A percentile compares a stretch with the other conserved stretches of the same genome.
These are phyloP conservation scores for Protomyctophum bolini DNA, from an alignment of 2,113 vertebrate genomes.

Conservation along the genomic window DNA sequence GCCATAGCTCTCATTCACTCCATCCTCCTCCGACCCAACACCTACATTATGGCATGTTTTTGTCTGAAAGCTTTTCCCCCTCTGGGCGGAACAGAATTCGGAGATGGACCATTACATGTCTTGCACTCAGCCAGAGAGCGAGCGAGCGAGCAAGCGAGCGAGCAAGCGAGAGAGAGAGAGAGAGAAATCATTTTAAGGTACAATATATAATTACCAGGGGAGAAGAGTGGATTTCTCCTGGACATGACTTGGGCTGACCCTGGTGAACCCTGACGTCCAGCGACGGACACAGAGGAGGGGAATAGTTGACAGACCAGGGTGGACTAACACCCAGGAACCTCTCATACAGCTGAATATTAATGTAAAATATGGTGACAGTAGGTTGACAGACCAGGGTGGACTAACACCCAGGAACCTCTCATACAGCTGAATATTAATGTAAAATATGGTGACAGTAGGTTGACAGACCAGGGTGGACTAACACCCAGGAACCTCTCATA, in stretches of 20 bases:
- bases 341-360: background rate
- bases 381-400: too few species aligned
- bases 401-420: too few species aligned
- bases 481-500: too few species aligned
- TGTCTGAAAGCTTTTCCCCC: background rate
- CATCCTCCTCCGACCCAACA: background rate
- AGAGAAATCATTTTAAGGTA: conserved; percentile 17
- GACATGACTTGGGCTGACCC: conserved; percentile 1
- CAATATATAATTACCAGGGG: background rate
- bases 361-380: conserved; percentile 6
- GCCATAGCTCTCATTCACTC: background rate
- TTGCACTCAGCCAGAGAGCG: conserved; percentile 28
- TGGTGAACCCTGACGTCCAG: conserved; percentile 3
- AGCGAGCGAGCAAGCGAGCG: conserved; percentile 7
- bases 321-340: too few species aligned
- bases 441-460: too few species aligned
- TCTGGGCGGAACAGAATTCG: conserved; percentile 13
- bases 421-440: conserved; percentile 2
- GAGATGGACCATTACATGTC: conserved; percentile 23
- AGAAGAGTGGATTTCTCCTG: conserved; percentile 25
- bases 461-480: too few species aligned
- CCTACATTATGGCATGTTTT: conserved; percentile 8
- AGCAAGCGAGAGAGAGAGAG: conserved; percentile 19
- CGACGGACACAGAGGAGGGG: background rate
- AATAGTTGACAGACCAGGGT: conserved; percentile 2